phyloP scores from a whole-genome alignment of 2,888 invertebrate species.

The Dioctria rufipes region DNA sequence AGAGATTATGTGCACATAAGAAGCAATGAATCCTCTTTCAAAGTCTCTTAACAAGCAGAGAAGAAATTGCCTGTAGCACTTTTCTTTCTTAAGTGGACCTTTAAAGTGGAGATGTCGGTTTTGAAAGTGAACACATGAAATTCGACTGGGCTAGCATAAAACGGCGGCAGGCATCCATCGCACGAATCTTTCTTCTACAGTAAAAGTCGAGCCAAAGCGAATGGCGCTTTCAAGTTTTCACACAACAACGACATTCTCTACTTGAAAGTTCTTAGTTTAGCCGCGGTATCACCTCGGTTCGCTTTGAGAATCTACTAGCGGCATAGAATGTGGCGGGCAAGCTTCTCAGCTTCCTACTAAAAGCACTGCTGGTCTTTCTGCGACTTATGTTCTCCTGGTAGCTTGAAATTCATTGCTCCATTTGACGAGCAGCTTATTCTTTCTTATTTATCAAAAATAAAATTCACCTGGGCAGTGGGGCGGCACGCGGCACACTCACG shows the following conservation, averaged over 20 bases:
- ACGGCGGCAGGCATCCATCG: background rate
- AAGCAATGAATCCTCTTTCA: no score
- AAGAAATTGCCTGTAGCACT: no score
- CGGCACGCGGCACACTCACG: no score
- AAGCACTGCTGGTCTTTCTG: background rate
- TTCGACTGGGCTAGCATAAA: slow-evolving; percentile 18
- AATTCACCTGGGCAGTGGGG: background rate
- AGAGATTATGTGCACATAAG: no score
- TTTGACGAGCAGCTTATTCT: slow-evolving; percentile 15
- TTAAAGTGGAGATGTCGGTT: slow-evolving; percentile 31
- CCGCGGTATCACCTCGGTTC: no score
- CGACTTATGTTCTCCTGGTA: slow-evolving; percentile 17
- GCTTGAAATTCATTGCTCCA: slow-evolving; percentile 25
- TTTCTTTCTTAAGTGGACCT: background rate
- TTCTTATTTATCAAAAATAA: slow-evolving; percentile 6
- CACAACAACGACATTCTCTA: background rate
- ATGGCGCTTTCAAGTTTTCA: slow-evolving; percentile 20
- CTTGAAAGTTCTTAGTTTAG: no score
- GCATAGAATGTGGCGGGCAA: no score
- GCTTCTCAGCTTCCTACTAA: no score
- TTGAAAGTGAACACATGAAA: slow-evolving; percentile 44
- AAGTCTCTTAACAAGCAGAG: no score
- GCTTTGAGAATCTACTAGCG: no score
- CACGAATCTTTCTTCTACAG: no score
- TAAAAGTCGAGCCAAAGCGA: background rate